Evolutionary conservation across 2,888 invertebrate species (phyloP).

Genomic region (Rutpela maculata): DNA sequence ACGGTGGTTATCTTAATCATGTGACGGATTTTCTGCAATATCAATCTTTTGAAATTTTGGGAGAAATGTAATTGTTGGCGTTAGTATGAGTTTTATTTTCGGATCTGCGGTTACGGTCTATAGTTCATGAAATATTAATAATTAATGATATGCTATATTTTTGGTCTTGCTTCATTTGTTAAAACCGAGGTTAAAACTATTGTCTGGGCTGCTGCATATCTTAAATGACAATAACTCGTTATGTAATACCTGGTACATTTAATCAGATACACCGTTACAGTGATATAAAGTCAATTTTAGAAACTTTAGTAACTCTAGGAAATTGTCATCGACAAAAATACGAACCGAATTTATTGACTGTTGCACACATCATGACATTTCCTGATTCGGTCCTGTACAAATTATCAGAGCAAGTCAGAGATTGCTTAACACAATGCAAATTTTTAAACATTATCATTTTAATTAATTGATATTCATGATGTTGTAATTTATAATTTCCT

Average conservation of each 20-base stretch:
- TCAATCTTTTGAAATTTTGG: no score
- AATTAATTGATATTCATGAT: not conserved
- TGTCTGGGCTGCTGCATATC: not conserved
- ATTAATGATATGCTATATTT: not conserved
- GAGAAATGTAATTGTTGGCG: no score
- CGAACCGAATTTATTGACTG: slow-evolving; percentile 3
- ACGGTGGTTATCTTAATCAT: no score
- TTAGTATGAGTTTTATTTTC: no score
- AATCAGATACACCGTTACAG: not conserved
- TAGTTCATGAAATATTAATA: no score
- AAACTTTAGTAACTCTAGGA: not conserved
- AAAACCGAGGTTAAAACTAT: not conserved
- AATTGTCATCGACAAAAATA: not conserved
- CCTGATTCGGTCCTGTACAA: not conserved
- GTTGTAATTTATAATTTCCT: not conserved
- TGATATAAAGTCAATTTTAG: not conserved
- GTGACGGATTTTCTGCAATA: no score
- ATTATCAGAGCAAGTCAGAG: not conserved
- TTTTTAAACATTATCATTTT: not conserved
- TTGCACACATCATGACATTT: not conserved
- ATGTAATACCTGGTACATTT: not conserved
- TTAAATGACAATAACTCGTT: not conserved
- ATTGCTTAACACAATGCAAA: not conserved
- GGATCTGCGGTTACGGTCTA: no score
- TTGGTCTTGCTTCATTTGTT: not conserved